phyloP scores from a whole-genome alignment of 1,140 invertebrate species.

The Eurosta solidaginis region DNA sequence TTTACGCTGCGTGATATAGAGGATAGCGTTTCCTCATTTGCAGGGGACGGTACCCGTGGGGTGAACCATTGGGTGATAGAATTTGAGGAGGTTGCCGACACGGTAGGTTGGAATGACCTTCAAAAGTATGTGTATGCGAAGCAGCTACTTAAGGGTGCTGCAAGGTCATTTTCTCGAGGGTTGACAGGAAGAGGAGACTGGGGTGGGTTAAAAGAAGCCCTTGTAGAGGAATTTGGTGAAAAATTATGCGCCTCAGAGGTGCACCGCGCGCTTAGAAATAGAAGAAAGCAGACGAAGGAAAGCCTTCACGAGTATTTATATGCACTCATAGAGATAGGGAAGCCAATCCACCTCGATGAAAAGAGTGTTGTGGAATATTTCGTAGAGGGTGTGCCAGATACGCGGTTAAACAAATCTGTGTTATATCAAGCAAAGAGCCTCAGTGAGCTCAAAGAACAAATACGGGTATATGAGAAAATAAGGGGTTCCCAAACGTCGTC shows the following conservation, averaged over 20 bases:
- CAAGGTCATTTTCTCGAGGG: neutral
- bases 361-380: constrained; percentile 16
- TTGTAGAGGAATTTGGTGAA: neutral
- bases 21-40: constrained; percentile 31
- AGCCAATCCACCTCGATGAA: neutral
- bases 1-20: constrained; percentile 33
- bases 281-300: neutral
- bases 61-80: constrained; percentile 32
- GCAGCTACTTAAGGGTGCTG: neutral
- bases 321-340: neutral
- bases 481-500: too few species aligned
- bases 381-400: neutral
- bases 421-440: neutral
- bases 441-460: neutral
- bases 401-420: neutral
- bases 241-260: neutral
- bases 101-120: neutral
- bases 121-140: neutral
- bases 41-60: neutral
- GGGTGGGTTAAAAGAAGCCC: neutral
- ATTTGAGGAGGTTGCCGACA: constrained; percentile 32
- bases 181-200: neutral
- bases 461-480: neutral
- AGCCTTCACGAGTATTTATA: neutral
- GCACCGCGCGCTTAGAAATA: neutral